These are phyloP conservation scores for Apodemus sylvaticus DNA, from an alignment of 2,113 vertebrate species.

Conservation along the genomic window DNA sequence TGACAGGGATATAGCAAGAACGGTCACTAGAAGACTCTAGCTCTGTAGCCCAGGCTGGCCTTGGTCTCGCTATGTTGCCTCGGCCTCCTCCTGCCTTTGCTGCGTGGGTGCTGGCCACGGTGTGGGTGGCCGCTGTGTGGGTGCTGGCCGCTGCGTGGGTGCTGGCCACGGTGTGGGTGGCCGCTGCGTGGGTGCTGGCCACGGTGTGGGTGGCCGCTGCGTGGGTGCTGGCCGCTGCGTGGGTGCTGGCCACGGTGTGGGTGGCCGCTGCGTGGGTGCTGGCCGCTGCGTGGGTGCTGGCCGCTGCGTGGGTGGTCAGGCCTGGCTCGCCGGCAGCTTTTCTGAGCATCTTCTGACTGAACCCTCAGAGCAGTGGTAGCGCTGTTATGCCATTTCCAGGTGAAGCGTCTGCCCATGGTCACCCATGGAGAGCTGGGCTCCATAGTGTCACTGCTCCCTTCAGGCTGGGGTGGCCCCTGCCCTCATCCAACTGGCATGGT, in stretches of 20 bases:
- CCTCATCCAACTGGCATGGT: accelerated
- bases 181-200: no score
- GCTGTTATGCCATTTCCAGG: not conserved
- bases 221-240: no score
- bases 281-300: no score
- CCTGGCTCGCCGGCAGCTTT: not conserved
- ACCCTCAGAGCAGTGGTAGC: not conserved
- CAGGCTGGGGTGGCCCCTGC: not conserved
- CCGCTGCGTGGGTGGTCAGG: no score
- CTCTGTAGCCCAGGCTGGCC: not conserved
- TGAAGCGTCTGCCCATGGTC: not conserved
- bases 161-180: no score
- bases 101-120: not conserved
- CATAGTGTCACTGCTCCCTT: not conserved
- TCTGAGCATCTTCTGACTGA: not conserved
- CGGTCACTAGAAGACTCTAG: not conserved
- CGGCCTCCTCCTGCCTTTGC: not conserved
- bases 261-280: no score
- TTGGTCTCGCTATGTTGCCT: not conserved
- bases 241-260: no score
- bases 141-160: no score
- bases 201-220: no score
- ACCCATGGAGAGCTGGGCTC: not conserved
- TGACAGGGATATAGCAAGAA: not conserved
- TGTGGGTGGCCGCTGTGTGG: no score